These are phyloP conservation scores for Gambusia yucatana DNA, from an alignment of 2,797 vertebrate genomes.

Conservation along the genomic window DNA sequence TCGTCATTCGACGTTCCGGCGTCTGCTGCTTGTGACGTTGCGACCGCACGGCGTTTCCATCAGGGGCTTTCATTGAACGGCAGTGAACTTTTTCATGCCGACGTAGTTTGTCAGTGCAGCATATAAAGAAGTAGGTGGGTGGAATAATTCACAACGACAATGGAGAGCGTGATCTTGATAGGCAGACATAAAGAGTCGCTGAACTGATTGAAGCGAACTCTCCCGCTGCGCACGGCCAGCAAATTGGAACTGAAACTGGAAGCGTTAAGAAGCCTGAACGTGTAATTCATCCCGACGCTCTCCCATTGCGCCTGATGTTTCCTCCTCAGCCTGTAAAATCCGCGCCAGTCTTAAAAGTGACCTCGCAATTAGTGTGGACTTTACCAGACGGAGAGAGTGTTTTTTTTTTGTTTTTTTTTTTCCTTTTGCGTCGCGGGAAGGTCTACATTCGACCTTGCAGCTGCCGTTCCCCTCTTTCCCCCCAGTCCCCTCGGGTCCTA, in stretches of 20 bases:
- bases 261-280: constrained; percentile 20
- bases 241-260: constrained; percentile 8
- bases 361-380: constrained; percentile 36
- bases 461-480: constrained; percentile 16
- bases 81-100: constrained; percentile 19
- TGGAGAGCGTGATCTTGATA: constrained; percentile 5
- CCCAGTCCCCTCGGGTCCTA: constrained; percentile 27
- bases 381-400: constrained; percentile 17
- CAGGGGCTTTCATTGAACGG: neutral
- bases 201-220: constrained; percentile 13
- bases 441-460: constrained; percentile 40
- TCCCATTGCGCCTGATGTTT: constrained; percentile 30
- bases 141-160: constrained; percentile 10
- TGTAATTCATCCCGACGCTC: constrained; percentile 27
- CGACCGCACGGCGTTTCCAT: constrained; percentile 28
- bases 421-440: constrained; percentile 11
- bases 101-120: constrained; percentile 40
- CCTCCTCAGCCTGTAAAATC: constrained; percentile 20
- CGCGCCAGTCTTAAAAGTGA: constrained; percentile 23
- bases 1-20: constrained; percentile 17
- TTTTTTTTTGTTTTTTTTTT: no score
- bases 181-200: constrained; percentile 9
- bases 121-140: constrained; percentile 16
- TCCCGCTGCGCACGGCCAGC: neutral
- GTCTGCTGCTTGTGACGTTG: constrained; percentile 4